phyloP scores from a whole-genome alignment of 2,113 vertebrate genomes.

The Misgurnus anguillicaudatus region DNA sequence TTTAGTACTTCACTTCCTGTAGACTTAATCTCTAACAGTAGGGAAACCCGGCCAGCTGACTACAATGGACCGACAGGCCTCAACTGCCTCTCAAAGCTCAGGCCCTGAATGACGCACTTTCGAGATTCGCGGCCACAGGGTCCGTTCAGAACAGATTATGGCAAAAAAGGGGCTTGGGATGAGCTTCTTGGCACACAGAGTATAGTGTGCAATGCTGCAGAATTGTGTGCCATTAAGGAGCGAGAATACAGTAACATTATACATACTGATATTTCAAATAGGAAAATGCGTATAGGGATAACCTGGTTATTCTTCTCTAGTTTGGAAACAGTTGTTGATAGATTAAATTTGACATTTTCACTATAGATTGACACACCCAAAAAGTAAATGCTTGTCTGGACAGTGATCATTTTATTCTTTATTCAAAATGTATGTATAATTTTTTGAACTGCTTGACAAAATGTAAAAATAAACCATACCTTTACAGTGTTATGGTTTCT shows the following conservation, averaged over 20 bases:
- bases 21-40: constrained; percentile 65
- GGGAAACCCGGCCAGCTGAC: constrained; percentile 51
- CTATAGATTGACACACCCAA: neutral
- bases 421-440: neutral
- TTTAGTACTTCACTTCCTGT: constrained; percentile 70
- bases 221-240: neutral
- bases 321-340: neutral
- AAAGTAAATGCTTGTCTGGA: neutral
- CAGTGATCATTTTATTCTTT: neutral
- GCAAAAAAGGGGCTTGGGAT: neutral
- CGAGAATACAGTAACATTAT: neutral
- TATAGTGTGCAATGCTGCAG: neutral
- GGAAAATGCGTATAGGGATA: neutral
- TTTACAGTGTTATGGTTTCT: neutral
- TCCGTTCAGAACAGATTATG: neutral
- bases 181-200: neutral
- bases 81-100: constrained; percentile 5
- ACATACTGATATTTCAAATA: too few species aligned
- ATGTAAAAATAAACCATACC: constrained; percentile 8
- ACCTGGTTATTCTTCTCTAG: neutral
- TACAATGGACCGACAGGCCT: neutral
- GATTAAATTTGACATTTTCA: neutral
- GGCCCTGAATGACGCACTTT: constrained; percentile 35
- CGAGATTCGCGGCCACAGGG: neutral
- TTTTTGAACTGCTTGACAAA: neutral